Evolutionary conservation across 2,888 invertebrate species (phyloP), one percentile per base, ranked within the genome.

Genomic region (Andrena hattorfiana): DNA sequence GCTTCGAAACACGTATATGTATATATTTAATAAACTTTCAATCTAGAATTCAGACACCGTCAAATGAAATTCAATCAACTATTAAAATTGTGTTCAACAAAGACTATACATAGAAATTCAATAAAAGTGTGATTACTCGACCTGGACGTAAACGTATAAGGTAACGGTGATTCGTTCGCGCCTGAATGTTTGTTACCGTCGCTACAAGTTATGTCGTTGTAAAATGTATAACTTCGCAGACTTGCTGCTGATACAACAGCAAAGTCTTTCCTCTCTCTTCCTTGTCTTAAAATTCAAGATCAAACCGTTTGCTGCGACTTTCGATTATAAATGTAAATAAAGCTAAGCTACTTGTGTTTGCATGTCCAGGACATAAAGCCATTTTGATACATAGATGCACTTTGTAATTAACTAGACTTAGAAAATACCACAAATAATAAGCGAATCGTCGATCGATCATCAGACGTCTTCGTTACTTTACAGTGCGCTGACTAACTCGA

Each of bases 401-500:
- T 30, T 23, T 68, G 35, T 26, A 73, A 73, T 32, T 20, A 63
- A 71, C 16, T 42, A 32, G 6, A 59, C 10, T 51, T 74, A 73
- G 7, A 63, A 30, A 66, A 64, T 81, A 66, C 60, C 62, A 66
- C 56, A 49, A 79, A 62, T 32, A 51, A 69, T 68, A 80, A 84
- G 70, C 59, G 72, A 87, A 80, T 49, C 63, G 60, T 30, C 20
- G 63, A 23, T 77, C 56, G 64, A 67, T 76, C 32, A 60, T 60
- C 71, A 66, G 62, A 6, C 30, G 77, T 83, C 77, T 89, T 87
- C 89, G 69, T 83, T 84, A 86, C 86, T 90, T 90, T 89, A 90
- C 89, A 90, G 88, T 89, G 85, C 77, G 81, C 63, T 78, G 84
- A 89, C 85, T 74, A 23, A 64, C n/a, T 2, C 16, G 10, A 28